Evolutionary conservation across 1,140 invertebrate species (phyloP), one percentile per base, ranked within the genome.

Genomic region (Eriosoma lanigerum): DNA sequence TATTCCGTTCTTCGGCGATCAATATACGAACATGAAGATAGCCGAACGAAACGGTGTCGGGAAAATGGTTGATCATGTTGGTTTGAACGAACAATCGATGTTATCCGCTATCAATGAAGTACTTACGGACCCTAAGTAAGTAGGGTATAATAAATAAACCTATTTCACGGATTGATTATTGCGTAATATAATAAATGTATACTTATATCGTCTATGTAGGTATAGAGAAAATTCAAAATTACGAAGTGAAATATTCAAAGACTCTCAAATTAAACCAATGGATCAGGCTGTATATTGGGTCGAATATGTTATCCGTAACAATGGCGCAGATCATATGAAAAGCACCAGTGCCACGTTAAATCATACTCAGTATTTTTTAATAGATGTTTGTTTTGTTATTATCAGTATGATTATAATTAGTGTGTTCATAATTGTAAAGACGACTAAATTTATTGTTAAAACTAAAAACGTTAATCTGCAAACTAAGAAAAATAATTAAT

Each of bases 261-360:
- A 94, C 85, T 87, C 90, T 68, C 88, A 88, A 15, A 82, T 86
- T n/a, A 84, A 84, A 5, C 90, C 92, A 0, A 81, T 92, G 82
- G 88, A 92, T 32, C 89, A 88, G 1, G 90, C 90, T 0, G 86
- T 91, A 0, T 93, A 89, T 85, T 93, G 91, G 90, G 87, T 89
- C 0, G 92, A 93, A 84, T 90, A 92, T 81, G 87, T 92, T 0
- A 86, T 89, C 0, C 87, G 91, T 19, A 90, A 92, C 76, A 86
- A 88, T 68, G 88, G 88, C 13, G 86, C 86, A 10, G 84, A 84
- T 12, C 89, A 89, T 83, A 82, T 91, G 3, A 85, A 84, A n/a
- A 86, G 87, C 26, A 84, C 86, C 0, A 85, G 85, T 0, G 82
- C 84, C 1, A 84, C 88, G 52, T 84, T 90, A 17, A 54, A 85